These are phyloP conservation scores for Drosophila lacteicornis DNA, from an alignment of 1,140 invertebrate genomes.

Conservation along the genomic window DNA sequence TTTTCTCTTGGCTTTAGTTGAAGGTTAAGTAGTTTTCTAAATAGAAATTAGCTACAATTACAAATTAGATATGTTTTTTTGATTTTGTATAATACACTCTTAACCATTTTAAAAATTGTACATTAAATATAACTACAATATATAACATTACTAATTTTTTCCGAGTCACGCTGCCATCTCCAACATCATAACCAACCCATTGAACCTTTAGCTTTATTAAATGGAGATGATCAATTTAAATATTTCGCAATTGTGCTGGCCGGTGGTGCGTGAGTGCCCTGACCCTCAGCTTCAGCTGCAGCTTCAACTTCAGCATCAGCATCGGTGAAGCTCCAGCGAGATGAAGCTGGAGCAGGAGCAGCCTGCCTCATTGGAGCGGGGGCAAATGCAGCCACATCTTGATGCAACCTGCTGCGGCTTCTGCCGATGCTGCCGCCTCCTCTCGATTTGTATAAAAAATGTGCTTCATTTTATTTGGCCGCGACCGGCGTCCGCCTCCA, in stretches of 20 bases:
- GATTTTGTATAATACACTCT: too few species aligned
- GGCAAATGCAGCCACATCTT: conserved; percentile 64
- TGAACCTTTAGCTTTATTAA: conserved; percentile 73
- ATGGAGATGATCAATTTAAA: conserved; percentile 85
- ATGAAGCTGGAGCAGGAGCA: not conserved
- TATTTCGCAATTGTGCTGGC: conserved; percentile 65
- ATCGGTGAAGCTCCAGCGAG: not conserved
- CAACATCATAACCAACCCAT: not conserved
- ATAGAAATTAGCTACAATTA: too few species aligned
- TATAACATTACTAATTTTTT: too few species aligned
- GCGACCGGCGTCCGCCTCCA: conserved; percentile 72
- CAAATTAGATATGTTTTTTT: too few species aligned
- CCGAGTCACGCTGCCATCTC: conserved; percentile 28
- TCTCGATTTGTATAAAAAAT: conserved; percentile 80
- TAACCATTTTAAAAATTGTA: too few species aligned
- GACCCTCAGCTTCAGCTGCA: conserved; percentile 42
- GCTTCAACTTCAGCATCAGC: conserved; percentile 3
- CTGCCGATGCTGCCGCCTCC: conserved; percentile 31
- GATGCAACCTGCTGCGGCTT: conserved; percentile 58
- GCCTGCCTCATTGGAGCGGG: conserved; percentile 16
- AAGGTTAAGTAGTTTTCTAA: too few species aligned
- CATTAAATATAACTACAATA: too few species aligned
- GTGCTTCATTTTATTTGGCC: conserved; percentile 82
- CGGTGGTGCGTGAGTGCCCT: conserved; percentile 64
- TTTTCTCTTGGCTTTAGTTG: too few species aligned